These are phyloP conservation scores for Drosophila kepulauana DNA, from an alignment of 1,140 invertebrate genomes.

Conservation along the genomic window DNA sequence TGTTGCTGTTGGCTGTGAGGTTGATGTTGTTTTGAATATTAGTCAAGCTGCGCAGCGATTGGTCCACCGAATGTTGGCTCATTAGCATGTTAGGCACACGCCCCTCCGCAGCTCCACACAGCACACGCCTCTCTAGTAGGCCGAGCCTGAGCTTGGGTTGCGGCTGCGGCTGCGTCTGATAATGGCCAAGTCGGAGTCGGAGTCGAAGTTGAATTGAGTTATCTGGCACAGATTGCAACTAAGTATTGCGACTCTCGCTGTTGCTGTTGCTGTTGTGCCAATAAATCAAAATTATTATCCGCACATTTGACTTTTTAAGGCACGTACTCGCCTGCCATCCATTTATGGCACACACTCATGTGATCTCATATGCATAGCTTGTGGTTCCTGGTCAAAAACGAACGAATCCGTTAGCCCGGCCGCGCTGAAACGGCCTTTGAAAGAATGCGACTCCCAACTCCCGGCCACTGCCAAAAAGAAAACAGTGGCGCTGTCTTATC, in stretches of 20 bases:
- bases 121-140: slow-evolving; percentile 63
- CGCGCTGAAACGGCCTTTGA: slow-evolving; percentile 69
- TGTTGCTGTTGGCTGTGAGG: slow-evolving; percentile 34
- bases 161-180: slow-evolving; percentile 41
- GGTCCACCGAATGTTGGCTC: slow-evolving; percentile 74
- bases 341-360: slow-evolving; percentile 60
- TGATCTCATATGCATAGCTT: slow-evolving; percentile 4
- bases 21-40: slow-evolving; percentile 41
- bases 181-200: slow-evolving; percentile 36
- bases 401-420: slow-evolving; percentile 54
- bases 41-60: slow-evolving; percentile 61
- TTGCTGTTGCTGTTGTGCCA: slow-evolving; percentile 44
- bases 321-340: slow-evolving; percentile 62
- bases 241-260: slow-evolving; percentile 21
- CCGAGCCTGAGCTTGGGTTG: slow-evolving; percentile 31
- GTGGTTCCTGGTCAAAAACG: slow-evolving; percentile 57
- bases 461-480: slow-evolving; percentile 25
- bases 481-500: slow-evolving; percentile 80
- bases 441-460: slow-evolving; percentile 61
- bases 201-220: slow-evolving; percentile 51
- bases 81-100: slow-evolving; percentile 79
- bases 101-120: slow-evolving; percentile 52
- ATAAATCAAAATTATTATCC: slow-evolving; percentile 83
- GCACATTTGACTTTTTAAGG: slow-evolving; percentile 78
- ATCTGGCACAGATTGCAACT: slow-evolving; percentile 68